phyloP scores from a whole-genome alignment of 2,888 invertebrate genomes.

The Spilarctia lutea region DNA sequence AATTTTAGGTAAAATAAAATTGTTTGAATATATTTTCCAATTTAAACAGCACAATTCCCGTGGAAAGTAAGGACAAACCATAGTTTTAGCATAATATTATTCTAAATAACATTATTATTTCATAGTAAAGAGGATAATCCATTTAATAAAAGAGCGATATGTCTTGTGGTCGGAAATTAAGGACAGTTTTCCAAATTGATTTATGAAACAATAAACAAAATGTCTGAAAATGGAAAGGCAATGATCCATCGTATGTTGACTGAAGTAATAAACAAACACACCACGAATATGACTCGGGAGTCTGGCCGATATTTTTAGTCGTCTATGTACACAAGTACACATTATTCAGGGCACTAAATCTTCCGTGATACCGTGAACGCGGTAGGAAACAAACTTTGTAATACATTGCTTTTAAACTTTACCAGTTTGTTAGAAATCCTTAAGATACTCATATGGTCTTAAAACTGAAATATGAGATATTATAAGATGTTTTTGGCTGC shows the following conservation, averaged over 20 bases:
- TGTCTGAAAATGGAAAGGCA: slow-evolving; percentile 37
- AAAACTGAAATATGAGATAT: slow-evolving; percentile 13
- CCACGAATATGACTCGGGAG: slow-evolving; percentile 36
- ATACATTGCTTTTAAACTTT: slow-evolving; percentile 25
- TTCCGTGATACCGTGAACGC: slow-evolving; percentile 14
- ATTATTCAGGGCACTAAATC: slow-evolving; percentile 23
- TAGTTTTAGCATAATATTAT: not conserved
- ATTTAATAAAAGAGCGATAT: slow-evolving; percentile 4
- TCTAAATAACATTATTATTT: not conserved
- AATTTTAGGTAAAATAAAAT: too few relatives aligned
- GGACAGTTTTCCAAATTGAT: slow-evolving; percentile 23
- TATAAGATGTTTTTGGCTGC: not conserved
- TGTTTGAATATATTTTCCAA: too few relatives aligned
- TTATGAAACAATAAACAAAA: slow-evolving; percentile 42
- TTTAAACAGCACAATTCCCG: too few relatives aligned
- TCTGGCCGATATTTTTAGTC: slow-evolving; percentile 41
- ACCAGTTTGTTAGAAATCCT: slow-evolving; percentile 10
- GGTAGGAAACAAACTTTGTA: slow-evolving; percentile 14
- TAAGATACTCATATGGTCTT: slow-evolving; percentile 8
- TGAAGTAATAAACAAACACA: slow-evolving; percentile 54
- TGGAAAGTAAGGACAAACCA: too few relatives aligned
- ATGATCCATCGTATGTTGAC: slow-evolving; percentile 54
- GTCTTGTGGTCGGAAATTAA: slow-evolving; percentile 20
- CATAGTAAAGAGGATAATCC: not conserved
- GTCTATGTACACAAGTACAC: slow-evolving; percentile 34